A percentile compares a stretch with the other conserved stretches of the same genome.
Conservation (phyloP, 2,888 invertebrate genomes). For the Sinotaia quadrata region DNA sequence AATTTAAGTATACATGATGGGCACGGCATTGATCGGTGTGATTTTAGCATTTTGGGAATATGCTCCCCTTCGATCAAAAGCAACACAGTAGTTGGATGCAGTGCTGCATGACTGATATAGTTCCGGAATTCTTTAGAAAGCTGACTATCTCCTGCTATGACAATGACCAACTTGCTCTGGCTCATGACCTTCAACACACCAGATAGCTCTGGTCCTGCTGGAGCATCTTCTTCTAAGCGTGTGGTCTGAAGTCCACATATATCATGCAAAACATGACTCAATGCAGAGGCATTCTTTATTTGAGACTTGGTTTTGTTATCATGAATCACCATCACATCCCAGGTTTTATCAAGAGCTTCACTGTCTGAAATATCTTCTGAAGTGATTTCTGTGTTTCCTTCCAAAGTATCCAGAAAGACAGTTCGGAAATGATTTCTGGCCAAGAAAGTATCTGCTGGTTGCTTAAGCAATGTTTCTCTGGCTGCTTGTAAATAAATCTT, state of each 20-base stretch:
- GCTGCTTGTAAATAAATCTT: conserved; percentile 12
- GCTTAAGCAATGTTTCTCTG: background rate
- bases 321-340: background rate
- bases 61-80: too few species aligned
- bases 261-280: background rate
- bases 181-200: background rate
- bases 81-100: too few species aligned
- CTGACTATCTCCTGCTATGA: background rate
- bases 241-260: background rate
- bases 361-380: background rate
- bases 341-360: too few species aligned
- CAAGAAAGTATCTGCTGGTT: too few species aligned
- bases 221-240: background rate
- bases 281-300: background rate
- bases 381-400: too few species aligned
- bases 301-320: background rate
- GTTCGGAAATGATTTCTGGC: too few species aligned
- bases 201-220: background rate
- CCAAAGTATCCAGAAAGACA: background rate
- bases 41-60: too few species aligned
- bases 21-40: too few species aligned
- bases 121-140: too few species aligned
- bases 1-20: too few species aligned
- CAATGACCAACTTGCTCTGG: background rate
- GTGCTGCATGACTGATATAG: too few species aligned